Base-by-base conservation (phyloP, 1,140 invertebrate species). In the Plodia interpunctella region DNA sequence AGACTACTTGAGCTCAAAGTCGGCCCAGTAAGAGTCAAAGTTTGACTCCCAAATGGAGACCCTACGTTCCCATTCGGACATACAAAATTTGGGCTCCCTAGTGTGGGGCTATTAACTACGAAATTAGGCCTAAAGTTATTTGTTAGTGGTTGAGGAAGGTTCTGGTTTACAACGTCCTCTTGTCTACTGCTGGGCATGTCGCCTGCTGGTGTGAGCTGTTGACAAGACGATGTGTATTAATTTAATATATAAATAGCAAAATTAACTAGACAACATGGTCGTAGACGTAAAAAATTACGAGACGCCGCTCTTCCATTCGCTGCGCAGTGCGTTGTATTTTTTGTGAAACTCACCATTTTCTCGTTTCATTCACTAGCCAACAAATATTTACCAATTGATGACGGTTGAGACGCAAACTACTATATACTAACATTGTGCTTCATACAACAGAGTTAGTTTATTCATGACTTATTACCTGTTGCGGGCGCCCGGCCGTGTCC, bases 71-170 rank as follows among this genome's bases (percentile, higher is more conserved):
- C 87, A 60, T 88, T 87, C 2, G 87, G 84, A 55, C 85, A 87
- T 10, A 88, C 87, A 63, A 89, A 89, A 74, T 88, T 88, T n/a
- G 87, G 87, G 61, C 85, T 89, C 13, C 87, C 87, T 63, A 89
- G 69, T 51, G 85, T 87, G 0, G 87, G 87, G 60, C 87, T 87
- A 65, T 82, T 82, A 52, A 76, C 75, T 72, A 76, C 69, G 49
- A 78, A 84, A 65, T 72, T 85, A 68, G 82, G 70, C 65, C 83
- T 83, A 78, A 78, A 87, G 63, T 86, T 88, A 70, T 71, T 78
- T 71, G 68, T 20, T 30, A 76, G 66, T 56, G 76, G 67, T 56
- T 80, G 76, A 11, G 70, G 60, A 55, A 87, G 59, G 59, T 87
- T 89, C 59, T 87, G 83, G 62, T 86, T 89, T 5, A 86, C 69